These are phyloP conservation scores for Diorhabda sublineata DNA, from an alignment of 1,140 invertebrate species.

Conservation along the genomic window DNA sequence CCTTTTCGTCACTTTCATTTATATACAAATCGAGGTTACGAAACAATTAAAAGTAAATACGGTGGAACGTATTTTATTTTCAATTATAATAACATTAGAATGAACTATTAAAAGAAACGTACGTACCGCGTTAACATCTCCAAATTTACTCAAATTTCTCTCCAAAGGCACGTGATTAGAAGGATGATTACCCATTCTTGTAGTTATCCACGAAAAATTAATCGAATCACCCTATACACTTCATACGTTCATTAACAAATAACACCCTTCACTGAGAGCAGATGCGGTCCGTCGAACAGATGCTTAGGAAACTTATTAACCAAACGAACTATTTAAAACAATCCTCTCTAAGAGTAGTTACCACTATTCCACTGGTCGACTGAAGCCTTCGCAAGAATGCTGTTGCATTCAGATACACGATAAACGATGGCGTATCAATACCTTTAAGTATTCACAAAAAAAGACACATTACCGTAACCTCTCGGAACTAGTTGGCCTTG, in stretches of 20 bases:
- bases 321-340: constrained; percentile 15
- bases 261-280: constrained; percentile 23
- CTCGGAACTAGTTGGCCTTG: constrained; percentile 12
- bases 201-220: constrained; percentile 1
- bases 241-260: constrained; percentile 10
- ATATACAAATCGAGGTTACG: no score
- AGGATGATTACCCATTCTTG: constrained; percentile 63
- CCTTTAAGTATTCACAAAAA: constrained; percentile 1
- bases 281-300: constrained; percentile 32
- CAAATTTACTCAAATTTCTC: constrained; percentile 45
- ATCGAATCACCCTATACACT: constrained; percentile 5
- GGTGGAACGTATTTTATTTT: no score
- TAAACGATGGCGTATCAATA: constrained; percentile 5
- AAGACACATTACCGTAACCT: not conserved
- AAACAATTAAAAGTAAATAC: no score
- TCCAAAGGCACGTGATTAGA: constrained; percentile 66
- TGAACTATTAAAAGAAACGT: not conserved
- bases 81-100: no score
- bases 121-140: constrained; percentile 40
- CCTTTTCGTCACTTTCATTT: no score
- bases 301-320: constrained; percentile 26
- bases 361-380: constrained; percentile 13
- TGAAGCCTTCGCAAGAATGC: constrained; percentile 12
- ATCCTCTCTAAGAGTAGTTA: not conserved
- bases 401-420: not conserved